Percentiles rank a stretch among this genome's conserved stretches.
These are phyloP conservation scores for Capreolus pygargus DNA, from an alignment of 2,113 vertebrate species.

Conservation along the genomic window DNA sequence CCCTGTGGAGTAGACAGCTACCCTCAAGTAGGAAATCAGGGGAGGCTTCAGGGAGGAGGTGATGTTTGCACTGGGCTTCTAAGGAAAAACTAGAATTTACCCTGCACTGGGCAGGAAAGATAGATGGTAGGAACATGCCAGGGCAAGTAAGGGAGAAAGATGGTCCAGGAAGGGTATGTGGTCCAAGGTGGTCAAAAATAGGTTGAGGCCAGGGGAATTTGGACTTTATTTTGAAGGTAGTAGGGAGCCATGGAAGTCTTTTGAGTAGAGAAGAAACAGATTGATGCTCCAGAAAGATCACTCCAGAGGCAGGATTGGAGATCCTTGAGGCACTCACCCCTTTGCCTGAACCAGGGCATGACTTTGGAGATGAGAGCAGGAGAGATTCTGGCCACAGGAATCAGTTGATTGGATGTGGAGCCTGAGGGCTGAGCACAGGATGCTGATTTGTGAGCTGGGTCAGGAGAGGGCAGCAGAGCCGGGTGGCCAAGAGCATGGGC, in stretches of 20 bases:
- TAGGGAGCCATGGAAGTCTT: not conserved
- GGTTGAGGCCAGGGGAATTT: not conserved
- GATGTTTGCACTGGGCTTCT: not conserved
- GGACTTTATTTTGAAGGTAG: not conserved
- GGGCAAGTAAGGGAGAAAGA: not conserved
- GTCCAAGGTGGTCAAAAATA: not conserved
- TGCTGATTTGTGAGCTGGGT: not conserved
- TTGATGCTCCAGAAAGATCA: not conserved
- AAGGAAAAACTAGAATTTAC: not conserved
- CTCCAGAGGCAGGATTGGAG: not conserved
- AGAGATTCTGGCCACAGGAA: not conserved
- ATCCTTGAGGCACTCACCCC: not conserved
- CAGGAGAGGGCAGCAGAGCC: not conserved
- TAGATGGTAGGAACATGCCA: not conserved
- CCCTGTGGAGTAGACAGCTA: not conserved
- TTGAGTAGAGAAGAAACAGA: not conserved
- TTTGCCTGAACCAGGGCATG: not conserved
- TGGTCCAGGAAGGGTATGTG: fast-evolving
- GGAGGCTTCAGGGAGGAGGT: not conserved
- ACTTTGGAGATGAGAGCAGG: not conserved
- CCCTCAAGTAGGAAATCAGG: not conserved
- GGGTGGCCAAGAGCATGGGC: not conserved
- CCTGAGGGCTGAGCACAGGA: not conserved
- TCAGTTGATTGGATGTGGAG: not conserved
- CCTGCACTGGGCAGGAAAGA: not conserved